Percentiles rank a stretch among this genome's conserved stretches.
These are phyloP conservation scores for Antechinus flavipes DNA, from an alignment of 2,113 vertebrate genomes.

Conservation along the genomic window DNA sequence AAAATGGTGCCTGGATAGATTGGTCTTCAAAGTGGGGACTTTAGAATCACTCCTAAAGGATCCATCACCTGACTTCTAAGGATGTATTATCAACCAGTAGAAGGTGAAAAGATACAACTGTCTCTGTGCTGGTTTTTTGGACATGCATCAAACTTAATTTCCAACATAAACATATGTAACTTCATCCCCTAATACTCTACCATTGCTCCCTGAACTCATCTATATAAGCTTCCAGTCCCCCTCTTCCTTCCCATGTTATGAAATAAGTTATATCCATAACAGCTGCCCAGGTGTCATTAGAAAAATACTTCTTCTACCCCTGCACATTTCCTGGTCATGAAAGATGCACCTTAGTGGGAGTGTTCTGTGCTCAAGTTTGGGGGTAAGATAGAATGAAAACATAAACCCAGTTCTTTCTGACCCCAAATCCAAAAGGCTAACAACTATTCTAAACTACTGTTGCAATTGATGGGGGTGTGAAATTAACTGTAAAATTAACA, in stretches of 20 bases:
- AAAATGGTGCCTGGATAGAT: not conserved
- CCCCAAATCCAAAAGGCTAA: not conserved
- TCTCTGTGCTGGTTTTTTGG: not conserved
- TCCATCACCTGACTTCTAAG: not conserved
- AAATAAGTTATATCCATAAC: not conserved
- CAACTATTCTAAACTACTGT: not conserved
- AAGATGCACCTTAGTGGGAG: not conserved
- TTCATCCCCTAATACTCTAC: not conserved
- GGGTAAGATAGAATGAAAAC: not conserved
- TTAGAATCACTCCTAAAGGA: not conserved
- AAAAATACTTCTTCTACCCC: not conserved
- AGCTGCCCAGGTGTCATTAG: not conserved
- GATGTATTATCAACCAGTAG: not conserved
- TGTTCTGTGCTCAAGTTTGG: not conserved
- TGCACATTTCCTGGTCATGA: not conserved
- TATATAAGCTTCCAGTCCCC: not conserved
- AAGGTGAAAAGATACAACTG: not conserved
- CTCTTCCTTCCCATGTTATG: not conserved
- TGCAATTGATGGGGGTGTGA: not conserved
- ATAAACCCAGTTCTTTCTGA: not conserved
- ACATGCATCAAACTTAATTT: not conserved
- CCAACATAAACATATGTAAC: not conserved
- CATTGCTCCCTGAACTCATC: not conserved
- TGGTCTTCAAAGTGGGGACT: not conserved
- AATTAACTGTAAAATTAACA: too few relatives aligned